Evolutionary conservation across 2,113 vertebrate species (phyloP).

Genomic region (Catharus bicknelli): DNA sequence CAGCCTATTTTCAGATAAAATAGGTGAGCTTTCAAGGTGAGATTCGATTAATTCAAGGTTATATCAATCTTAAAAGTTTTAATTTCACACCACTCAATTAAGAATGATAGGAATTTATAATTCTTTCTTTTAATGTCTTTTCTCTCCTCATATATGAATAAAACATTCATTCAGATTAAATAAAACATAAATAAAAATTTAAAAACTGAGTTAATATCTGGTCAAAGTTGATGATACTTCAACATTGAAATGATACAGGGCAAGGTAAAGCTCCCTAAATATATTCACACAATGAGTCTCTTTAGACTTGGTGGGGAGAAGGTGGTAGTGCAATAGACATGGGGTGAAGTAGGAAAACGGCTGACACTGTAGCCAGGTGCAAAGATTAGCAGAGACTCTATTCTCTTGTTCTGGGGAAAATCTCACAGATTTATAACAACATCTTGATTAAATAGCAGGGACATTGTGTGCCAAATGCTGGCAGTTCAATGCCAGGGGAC

Average conservation of each 20-base stretch:
- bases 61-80: background rate
- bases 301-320: background rate
- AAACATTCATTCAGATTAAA: background rate
- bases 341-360: background rate
- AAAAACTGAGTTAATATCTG: background rate
- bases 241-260: background rate
- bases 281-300: rapidly evolving
- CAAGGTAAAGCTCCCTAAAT: background rate
- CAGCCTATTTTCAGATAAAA: background rate
- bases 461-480: background rate
- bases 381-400: background rate
- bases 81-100: background rate
- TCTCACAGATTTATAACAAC: background rate
- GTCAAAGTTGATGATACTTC: background rate
- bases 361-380: background rate
- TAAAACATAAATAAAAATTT: background rate
- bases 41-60: background rate
- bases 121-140: background rate
- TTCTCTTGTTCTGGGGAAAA: background rate
- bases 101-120: background rate
- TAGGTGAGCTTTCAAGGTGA: background rate
- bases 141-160: background rate
- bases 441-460: background rate
- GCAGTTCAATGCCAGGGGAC: rapidly evolving
- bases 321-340: background rate